Percentiles rank a stretch among this genome's conserved stretches.
Evolutionary conservation across 2,113 vertebrate genomes (phyloP).

Genomic region (Myocastor coypus): DNA sequence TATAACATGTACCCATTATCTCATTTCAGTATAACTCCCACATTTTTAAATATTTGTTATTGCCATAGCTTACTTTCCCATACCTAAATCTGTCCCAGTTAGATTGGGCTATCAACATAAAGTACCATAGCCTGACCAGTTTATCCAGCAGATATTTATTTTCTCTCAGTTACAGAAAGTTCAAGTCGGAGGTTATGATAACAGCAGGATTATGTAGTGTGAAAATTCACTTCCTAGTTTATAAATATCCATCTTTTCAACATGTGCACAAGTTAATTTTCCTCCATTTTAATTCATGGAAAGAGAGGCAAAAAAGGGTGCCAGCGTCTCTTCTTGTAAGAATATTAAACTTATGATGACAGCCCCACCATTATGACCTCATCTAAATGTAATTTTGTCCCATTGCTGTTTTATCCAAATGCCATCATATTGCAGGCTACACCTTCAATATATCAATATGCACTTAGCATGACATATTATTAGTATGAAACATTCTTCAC

Average conservation of each 20-base stretch:
- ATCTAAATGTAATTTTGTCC: conserved; percentile 10
- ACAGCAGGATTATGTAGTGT: background rate
- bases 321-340: background rate
- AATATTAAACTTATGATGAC: background rate
- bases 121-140: background rate
- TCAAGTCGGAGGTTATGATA: background rate
- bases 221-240: background rate
- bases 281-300: background rate
- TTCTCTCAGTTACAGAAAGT: background rate
- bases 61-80: background rate
- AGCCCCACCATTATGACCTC: background rate
- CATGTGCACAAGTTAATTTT: background rate
- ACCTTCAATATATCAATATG: background rate
- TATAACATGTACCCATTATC: background rate
- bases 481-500: background rate
- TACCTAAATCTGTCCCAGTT: background rate
- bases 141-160: background rate
- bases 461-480: background rate
- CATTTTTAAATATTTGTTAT: background rate
- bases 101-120: background rate
- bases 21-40: background rate
- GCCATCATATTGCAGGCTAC: background rate
- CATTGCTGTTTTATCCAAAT: background rate
- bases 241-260: background rate
- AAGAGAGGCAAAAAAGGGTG: background rate